These are phyloP conservation scores for Amphimallon solstitiale DNA, from an alignment of 2,888 invertebrate genomes.

Conservation along the genomic window DNA sequence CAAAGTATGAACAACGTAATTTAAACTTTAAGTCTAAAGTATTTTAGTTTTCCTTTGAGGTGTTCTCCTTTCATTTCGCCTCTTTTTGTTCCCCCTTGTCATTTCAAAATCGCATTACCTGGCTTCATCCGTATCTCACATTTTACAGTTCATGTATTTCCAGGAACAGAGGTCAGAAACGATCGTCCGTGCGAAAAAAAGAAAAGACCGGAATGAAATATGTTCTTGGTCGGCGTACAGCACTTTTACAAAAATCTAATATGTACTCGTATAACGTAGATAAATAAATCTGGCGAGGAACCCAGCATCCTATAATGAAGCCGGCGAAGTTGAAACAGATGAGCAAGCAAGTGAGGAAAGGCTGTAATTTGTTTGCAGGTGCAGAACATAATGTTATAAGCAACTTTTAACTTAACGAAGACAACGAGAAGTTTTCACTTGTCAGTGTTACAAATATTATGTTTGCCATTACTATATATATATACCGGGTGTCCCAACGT, in stretches of 20 bases:
- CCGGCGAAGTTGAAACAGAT: background rate
- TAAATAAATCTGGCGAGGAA: slow-evolving; percentile 10
- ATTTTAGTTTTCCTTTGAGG: background rate
- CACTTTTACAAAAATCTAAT: background rate
- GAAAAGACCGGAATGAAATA: slow-evolving; percentile 16
- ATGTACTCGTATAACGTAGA: slow-evolving; percentile 1
- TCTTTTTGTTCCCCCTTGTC: slow-evolving; percentile 13
- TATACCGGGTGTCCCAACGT: no score
- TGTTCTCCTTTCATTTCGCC: background rate
- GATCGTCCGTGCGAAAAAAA: slow-evolving; percentile 2
- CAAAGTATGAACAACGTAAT: no score
- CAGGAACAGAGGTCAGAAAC: slow-evolving; percentile 18
- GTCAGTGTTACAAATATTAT: no score
- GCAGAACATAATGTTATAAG: background rate
- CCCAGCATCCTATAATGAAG: slow-evolving; percentile 5
- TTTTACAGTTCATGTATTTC: slow-evolving; percentile 19
- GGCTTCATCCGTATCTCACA: slow-evolving; percentile 17
- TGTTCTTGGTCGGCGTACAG: slow-evolving; percentile 10
- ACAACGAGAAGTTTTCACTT: background rate
- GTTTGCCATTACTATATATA: no score
- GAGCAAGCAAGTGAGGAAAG: background rate
- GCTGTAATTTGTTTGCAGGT: slow-evolving; percentile 22
- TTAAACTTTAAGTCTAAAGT: no score
- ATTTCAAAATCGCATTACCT: slow-evolving; percentile 23
- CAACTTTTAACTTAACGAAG: background rate